Percentiles rank a stretch among this genome's conserved stretches.
Evolutionary conservation across 1,140 invertebrate species (phyloP).

Genomic region (Orius insidiosus): DNA sequence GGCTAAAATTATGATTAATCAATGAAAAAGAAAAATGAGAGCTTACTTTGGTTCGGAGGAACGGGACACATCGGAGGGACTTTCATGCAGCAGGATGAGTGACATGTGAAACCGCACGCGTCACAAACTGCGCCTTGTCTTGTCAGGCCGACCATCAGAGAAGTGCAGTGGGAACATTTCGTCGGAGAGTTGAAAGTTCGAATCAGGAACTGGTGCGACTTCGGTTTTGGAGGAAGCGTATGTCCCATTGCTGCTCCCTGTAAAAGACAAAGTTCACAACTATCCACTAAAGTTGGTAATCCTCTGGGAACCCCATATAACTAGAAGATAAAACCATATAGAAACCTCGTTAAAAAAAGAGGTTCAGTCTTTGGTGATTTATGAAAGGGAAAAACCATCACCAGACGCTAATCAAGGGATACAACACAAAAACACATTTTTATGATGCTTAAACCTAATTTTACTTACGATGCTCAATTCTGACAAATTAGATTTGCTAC

Average conservation of each 20-base stretch:
- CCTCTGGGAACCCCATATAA: too few species aligned
- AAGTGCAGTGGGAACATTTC: constrained; percentile 96
- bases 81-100: constrained; percentile 86
- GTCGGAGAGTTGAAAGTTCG: constrained; percentile 86
- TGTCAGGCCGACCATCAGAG: constrained; percentile 86
- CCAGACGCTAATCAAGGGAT: too few species aligned
- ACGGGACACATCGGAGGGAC: constrained; percentile 85
- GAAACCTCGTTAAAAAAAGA: too few species aligned
- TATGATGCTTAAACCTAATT: constrained; percentile 3
- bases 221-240: constrained; percentile 39
- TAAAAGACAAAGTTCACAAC: background rate
- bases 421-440: constrained; percentile 1
- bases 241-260: constrained; percentile 6
- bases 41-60: constrained; percentile 75
- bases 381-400: too few species aligned
- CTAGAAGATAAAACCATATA: too few species aligned
- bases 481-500: constrained; percentile 66
- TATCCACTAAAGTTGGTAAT: background rate
- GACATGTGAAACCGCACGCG: constrained; percentile 89
- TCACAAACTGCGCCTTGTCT: constrained; percentile 90
- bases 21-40: constrained; percentile 9
- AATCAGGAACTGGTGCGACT: constrained; percentile 84
- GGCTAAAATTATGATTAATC: constrained; percentile 40
- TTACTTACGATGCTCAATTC: constrained; percentile 56
- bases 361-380: too few species aligned